A percentile compares a stretch with the other conserved stretches of the same genome.
phyloP scores from a whole-genome alignment of 1,140 invertebrate genomes.

The Vanessa tameamea region DNA sequence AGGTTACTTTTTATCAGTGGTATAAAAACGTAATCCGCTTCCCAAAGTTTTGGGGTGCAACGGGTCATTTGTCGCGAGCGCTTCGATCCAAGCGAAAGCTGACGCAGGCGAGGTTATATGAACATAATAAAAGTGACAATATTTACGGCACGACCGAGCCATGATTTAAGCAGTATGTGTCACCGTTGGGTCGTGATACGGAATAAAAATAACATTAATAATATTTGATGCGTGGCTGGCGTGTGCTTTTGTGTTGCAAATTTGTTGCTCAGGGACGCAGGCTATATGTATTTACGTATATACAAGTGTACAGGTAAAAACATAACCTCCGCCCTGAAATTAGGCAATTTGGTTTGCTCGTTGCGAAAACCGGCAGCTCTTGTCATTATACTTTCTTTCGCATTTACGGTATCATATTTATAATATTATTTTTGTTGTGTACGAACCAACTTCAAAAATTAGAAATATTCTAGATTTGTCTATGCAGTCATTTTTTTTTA shows the following conservation, averaged over 20 bases:
- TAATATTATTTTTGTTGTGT: too few species aligned
- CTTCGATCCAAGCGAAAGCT: neutral
- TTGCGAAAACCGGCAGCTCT: too few species aligned
- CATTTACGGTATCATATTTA: too few species aligned
- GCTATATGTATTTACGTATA: neutral
- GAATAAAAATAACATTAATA: slow-evolving; percentile 6
- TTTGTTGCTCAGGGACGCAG: neutral
- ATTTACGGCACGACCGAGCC: neutral
- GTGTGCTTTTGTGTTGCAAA: neutral
- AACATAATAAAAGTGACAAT: slow-evolving; percentile 9
- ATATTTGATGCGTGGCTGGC: slow-evolving; percentile 1
- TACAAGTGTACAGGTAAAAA: too few species aligned
- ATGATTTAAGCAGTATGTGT: neutral
- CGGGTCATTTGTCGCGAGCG: neutral
- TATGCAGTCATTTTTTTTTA: too few species aligned
- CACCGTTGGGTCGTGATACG: neutral
- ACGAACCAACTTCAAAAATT: too few species aligned
- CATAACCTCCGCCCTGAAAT: too few species aligned
- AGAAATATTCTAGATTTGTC: too few species aligned
- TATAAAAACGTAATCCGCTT: neutral
- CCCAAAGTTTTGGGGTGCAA: neutral
- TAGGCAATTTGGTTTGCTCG: too few species aligned
- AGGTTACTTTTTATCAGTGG: neutral
- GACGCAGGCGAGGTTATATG: neutral
- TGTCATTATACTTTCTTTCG: too few species aligned